Percentiles rank a stretch among this genome's conserved stretches.
phyloP scores from a whole-genome alignment of 1,140 invertebrate genomes.

The Neodiprion fabricii region DNA sequence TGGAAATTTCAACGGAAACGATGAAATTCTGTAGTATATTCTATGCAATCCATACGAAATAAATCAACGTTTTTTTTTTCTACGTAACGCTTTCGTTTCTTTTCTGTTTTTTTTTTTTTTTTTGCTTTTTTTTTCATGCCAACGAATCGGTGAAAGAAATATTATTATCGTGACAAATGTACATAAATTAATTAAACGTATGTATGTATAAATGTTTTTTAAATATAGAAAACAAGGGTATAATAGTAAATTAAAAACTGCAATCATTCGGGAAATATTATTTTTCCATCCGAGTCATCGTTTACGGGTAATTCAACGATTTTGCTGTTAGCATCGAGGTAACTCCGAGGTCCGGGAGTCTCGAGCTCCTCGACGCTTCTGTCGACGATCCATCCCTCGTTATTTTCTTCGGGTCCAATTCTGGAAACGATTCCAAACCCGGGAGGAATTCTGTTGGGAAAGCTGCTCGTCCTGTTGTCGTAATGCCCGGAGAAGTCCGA shows the following conservation, averaged over 20 bases:
- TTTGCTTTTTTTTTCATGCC: no score
- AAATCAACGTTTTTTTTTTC: slow-evolving; percentile 21
- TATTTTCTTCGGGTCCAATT: neutral
- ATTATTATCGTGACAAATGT: no score
- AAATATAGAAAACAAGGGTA: no score
- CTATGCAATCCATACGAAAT: neutral
- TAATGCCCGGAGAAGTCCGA: neutral
- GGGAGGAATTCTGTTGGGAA: slow-evolving; percentile 18
- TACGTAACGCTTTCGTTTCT: neutral
- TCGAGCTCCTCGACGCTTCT: neutral
- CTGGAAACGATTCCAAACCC: neutral
- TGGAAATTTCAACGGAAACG: slow-evolving; percentile 88
- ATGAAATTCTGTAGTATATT: slow-evolving; percentile 46
- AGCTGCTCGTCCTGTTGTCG: slow-evolving; percentile 4
- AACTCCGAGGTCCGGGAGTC: neutral
- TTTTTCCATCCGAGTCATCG: neutral
- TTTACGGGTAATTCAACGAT: neutral
- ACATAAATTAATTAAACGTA: no score
- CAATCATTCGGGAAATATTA: neutral
- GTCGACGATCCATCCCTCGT: neutral
- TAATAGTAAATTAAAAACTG: neutral
- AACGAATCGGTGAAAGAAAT: no score
- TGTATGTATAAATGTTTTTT: no score
- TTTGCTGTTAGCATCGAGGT: neutral
- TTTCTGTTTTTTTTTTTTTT: no score